A percentile compares a stretch with the other conserved stretches of the same genome.
These are phyloP conservation scores for Grantiella picta DNA, from an alignment of 2,113 vertebrate genomes.

Conservation along the genomic window DNA sequence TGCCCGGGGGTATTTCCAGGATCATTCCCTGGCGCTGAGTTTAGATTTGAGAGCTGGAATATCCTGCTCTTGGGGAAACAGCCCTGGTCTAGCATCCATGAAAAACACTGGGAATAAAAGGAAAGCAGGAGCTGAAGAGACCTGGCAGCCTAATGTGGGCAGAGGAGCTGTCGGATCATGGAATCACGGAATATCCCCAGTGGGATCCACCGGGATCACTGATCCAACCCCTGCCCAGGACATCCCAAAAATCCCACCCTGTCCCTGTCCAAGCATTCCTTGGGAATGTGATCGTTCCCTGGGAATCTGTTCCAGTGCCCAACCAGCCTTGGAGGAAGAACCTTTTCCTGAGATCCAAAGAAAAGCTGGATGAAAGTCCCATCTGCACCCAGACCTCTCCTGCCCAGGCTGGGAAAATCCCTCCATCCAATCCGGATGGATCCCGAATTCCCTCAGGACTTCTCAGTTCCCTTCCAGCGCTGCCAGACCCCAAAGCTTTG, in stretches of 20 bases:
- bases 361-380: background rate
- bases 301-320: background rate
- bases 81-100: accelerated
- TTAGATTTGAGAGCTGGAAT: background rate
- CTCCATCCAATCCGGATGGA: accelerated
- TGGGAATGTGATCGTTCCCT: background rate
- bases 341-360: background rate
- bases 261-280: background rate
- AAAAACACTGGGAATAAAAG: background rate
- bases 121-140: background rate
- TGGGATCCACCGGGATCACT: accelerated
- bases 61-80: background rate
- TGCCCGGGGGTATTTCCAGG: accelerated
- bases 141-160: accelerated
- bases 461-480: accelerated
- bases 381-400: background rate
- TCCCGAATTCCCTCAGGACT: background rate
- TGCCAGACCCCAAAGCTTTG: background rate
- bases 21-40: background rate
- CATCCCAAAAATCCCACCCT: background rate
- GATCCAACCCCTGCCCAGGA: background rate
- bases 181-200: background rate
- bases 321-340: accelerated
- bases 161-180: accelerated
- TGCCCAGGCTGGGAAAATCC: background rate